Evolutionary conservation across 64 coral and sea anemone species (phyloP).

Genomic region (Acropora tenuis): DNA sequence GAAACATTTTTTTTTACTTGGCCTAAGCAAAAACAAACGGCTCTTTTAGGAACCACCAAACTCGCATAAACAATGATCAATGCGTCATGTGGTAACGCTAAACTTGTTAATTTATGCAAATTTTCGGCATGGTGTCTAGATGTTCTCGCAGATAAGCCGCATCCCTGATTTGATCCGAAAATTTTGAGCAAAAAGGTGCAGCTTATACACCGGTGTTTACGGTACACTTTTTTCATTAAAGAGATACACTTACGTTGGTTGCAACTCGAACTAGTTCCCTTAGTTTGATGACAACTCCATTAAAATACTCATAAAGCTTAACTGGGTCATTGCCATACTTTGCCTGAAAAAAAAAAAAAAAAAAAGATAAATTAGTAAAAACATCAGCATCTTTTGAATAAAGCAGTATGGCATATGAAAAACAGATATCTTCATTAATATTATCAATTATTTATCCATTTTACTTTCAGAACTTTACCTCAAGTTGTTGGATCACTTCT

Average conservation of each 20-base stretch:
- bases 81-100: too few relatives aligned
- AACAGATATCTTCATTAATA: not conserved
- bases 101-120: too few relatives aligned
- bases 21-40: too few relatives aligned
- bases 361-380: not conserved
- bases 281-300: constrained; percentile 39
- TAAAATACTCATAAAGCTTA: constrained; percentile 19
- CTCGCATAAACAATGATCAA: too few relatives aligned
- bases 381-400: not conserved
- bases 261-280: constrained; percentile 28
- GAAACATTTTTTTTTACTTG: too few relatives aligned
- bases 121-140: too few relatives aligned
- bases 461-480: constrained; percentile 13
- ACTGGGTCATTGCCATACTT: constrained; percentile 50
- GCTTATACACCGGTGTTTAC: too few relatives aligned
- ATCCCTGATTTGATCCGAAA: too few relatives aligned
- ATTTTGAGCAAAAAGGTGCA: too few relatives aligned
- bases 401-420: not conserved
- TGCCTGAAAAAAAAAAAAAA: not conserved
- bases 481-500: constrained; percentile 26
- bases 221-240: too few relatives aligned
- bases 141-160: too few relatives aligned
- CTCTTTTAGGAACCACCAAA: too few relatives aligned
- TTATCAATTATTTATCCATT: not conserved
- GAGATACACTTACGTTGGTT: constrained; percentile 9